Base-by-base conservation (phyloP, 2,113 vertebrate species). In the Pteruthius melanotis region DNA sequence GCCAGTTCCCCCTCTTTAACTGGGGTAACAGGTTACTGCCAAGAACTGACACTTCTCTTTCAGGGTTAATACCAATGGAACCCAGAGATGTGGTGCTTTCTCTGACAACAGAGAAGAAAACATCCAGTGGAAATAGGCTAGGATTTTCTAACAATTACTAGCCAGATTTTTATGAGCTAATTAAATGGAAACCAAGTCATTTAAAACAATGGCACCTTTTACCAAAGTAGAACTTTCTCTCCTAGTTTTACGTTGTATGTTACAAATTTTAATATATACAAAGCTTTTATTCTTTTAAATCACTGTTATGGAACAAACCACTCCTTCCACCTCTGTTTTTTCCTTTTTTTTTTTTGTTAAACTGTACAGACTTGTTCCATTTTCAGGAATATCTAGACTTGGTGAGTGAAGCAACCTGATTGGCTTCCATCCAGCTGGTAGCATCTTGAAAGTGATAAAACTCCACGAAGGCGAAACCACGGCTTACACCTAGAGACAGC, bases 371-470 rank as follows among this genome's bases (percentile, higher is more conserved):
- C 98, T 98, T 98, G 98, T 98, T 98, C 98, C 98, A 98, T 98
- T 98, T 98, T 98, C 98, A 98, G 98, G 97, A 98, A 98, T 98
- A 98, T 98, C 98, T 99, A 99, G 99, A 99, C 99, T 99, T 99
- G 99, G 99, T 99, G 99, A 99, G 99, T 99, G 99, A 99, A 99
- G 99, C 99, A 99, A 99, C 99, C 99, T 99, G 99, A 99, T 99
- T 99, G 99, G 99, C 99, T 99, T 99, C 99, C 99, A 99, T 99
- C 99, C 99, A 99, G 99, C 99, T 99, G 99, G 99, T 99, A 99
- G 99, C 99, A 99, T 99, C 99, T 99, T 99, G 99, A 99, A 99
- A 99, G 99, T 99, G 99, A 99, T 99, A 99, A 99, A 99, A 99
- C 99, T 99, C 99, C 99, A 99, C 99, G 99, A 99, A 99, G 99